Evolutionary conservation across 2,113 vertebrate genomes (phyloP), one percentile per base, ranked within the genome.

Genomic region (Xyliphius kryptos): DNA sequence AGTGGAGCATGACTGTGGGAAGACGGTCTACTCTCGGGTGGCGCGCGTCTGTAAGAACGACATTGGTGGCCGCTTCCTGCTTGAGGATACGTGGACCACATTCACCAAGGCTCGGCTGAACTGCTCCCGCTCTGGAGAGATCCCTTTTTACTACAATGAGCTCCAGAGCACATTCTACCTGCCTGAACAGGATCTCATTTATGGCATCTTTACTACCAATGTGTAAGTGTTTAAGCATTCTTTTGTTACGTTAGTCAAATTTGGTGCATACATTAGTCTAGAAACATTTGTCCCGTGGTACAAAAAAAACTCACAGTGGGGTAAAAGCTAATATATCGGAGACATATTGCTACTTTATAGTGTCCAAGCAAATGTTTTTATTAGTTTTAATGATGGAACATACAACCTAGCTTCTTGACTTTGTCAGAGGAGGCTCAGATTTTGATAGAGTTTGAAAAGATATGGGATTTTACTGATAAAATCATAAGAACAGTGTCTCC

Each of bases 11-110:
- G 91, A 92, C 66, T 94, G 91, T 26, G 91, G 91, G 7, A 90
- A 89, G 72, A 91, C 89, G 0, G 90, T 94, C 54, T 92, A 92
- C 74, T 94, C 91, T 6, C 86, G 91, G 0, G 91, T 94, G 80
- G 91, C 90, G 10, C 85, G 91, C 0, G 91, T 94, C 69, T 94
- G 91, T 72, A 92, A 92, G 84, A 93, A 91, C 2, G 91, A 94
- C 36, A 83, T 92, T 0, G 91, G 91, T 2, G 91, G 91, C 2
- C 88, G 89, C 55, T 94, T 94, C 80, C 77, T 94, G 75, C 87
- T 94, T 74, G 91, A 94, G 74, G 91, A 92, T 79, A 94, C 91
- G 0, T 94, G 91, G 91, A 94, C 91, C 32, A 94, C 91, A 0
- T 94, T 93, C 75, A 92, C 89, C 85, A 94, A 94, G 74, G 91